Conservation (phyloP, 1,140 invertebrate species). For the Pinna nobilis region DNA sequence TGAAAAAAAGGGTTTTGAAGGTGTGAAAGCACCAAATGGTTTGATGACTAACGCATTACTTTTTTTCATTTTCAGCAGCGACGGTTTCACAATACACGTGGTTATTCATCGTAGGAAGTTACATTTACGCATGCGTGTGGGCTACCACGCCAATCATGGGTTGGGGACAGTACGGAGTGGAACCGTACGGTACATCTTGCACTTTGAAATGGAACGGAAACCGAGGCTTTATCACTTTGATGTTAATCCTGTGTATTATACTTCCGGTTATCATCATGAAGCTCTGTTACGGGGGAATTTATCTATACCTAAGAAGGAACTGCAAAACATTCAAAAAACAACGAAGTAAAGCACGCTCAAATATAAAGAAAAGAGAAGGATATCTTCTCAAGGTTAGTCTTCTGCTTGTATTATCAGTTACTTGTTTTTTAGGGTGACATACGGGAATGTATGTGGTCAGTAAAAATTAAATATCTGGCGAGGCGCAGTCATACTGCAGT, state of each 20-base stretch:
- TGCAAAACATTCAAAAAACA: slow-evolving; percentile 2
- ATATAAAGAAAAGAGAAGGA: slow-evolving; percentile 20
- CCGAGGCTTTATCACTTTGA: slow-evolving; percentile 53
- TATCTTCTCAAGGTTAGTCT: slow-evolving; percentile 33
- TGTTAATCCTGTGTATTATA: slow-evolving; percentile 54
- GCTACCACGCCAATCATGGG: slow-evolving; percentile 61
- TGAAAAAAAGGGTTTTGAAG: no score
- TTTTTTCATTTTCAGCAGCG: slow-evolving; percentile 25
- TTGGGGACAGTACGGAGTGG: slow-evolving; percentile 69
- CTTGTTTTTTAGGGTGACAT: no score
- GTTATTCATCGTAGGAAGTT: slow-evolving; percentile 35
- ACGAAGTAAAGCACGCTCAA: background rate
- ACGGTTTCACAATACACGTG: slow-evolving; percentile 8
- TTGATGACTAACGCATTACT: no score
- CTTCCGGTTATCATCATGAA: slow-evolving; percentile 54
- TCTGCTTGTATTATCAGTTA: no score
- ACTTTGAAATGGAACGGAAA: slow-evolving; percentile 69
- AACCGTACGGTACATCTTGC: slow-evolving; percentile 71
- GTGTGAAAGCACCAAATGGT: no score
- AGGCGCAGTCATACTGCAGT: no score
- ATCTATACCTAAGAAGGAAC: slow-evolving; percentile 17
- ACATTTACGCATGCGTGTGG: slow-evolving; percentile 57
- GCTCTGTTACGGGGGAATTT: slow-evolving; percentile 36
- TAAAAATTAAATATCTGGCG: no score
- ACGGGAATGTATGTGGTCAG: no score